A percentile compares a stretch with the other conserved stretches of the same genome.
Conservation (phyloP, 2,888 invertebrate species). For the Ornithoptera alexandrae region DNA sequence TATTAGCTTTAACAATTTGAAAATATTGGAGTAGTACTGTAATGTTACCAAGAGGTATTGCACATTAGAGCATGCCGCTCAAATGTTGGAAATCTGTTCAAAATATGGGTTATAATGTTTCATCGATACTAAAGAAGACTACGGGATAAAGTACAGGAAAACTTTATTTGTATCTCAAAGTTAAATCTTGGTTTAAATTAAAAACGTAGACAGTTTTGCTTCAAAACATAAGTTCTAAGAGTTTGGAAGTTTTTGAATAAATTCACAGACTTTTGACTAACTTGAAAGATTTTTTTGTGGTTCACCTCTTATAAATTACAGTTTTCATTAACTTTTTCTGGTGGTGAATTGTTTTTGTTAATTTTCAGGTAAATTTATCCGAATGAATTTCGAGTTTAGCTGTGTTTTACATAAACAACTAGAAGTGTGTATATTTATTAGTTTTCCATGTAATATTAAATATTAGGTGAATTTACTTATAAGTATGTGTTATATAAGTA, state of each 20-base stretch:
- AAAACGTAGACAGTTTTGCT: constrained; percentile 7
- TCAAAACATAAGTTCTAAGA: constrained; percentile 11
- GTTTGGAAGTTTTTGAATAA: constrained; percentile 18
- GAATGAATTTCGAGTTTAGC: not conserved
- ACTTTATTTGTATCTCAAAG: constrained; percentile 22
- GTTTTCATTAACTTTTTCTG: not conserved
- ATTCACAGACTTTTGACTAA: constrained; percentile 15
- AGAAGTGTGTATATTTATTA: too few species aligned
- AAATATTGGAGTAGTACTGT: constrained; percentile 25
- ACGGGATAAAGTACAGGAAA: constrained; percentile 19
- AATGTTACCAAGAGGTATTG: constrained; percentile 48
- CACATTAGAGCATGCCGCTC: constrained; percentile 46
- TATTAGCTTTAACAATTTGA: not conserved
- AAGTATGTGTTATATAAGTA: too few species aligned
- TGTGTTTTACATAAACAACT: not conserved
- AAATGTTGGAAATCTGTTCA: constrained; percentile 45
- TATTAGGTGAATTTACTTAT: too few species aligned
- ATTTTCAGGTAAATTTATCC: not conserved
- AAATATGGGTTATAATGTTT: constrained; percentile 12
- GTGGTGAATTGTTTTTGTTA: not conserved
- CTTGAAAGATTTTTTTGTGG: constrained; percentile 10
- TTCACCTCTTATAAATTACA: constrained; percentile 5
- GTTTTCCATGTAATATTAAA: too few species aligned
- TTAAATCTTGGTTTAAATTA: constrained; percentile 20
- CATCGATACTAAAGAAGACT: constrained; percentile 12